Evolutionary conservation across 1,140 invertebrate genomes (phyloP).

Genomic region (Diabrotica undecimpunctata): DNA sequence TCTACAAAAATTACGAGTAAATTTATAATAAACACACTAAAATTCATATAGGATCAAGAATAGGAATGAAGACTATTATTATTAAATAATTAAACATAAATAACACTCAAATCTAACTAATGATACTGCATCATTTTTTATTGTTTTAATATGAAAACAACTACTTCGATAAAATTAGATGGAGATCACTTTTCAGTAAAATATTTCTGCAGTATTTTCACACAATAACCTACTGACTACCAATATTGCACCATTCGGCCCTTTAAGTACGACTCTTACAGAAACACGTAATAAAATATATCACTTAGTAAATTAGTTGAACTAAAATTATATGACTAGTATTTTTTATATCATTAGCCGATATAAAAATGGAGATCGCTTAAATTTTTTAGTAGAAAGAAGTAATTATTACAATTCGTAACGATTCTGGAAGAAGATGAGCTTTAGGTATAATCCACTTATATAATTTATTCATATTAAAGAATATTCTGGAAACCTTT

Average conservation of each 20-base stretch:
- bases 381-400: neutral
- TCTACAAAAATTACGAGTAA: slow-evolving; percentile 27
- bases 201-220: neutral
- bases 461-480: too few relatives aligned
- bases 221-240: slow-evolving; percentile 16
- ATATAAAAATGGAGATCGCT: slow-evolving; percentile 26
- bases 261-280: slow-evolving; percentile 1
- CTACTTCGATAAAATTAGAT: neutral
- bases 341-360: slow-evolving; percentile 42
- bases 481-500: too few relatives aligned
- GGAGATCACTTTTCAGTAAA: neutral
- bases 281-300: neutral
- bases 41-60: slow-evolving; percentile 14
- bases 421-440: too few relatives aligned
- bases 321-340: slow-evolving; percentile 38
- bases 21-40: slow-evolving; percentile 16
- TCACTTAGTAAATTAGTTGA: slow-evolving; percentile 12
- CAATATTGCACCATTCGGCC: slow-evolving; percentile 28
- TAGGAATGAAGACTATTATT: slow-evolving; percentile 28
- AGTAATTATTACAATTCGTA: too few relatives aligned
- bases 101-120: slow-evolving; percentile 5
- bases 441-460: too few relatives aligned
- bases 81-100: slow-evolving; percentile 13
- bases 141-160: neutral
- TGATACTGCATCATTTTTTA: neutral